phyloP scores from a whole-genome alignment of 2,113 vertebrate genomes.

The Tragelaphus buxtoni region DNA sequence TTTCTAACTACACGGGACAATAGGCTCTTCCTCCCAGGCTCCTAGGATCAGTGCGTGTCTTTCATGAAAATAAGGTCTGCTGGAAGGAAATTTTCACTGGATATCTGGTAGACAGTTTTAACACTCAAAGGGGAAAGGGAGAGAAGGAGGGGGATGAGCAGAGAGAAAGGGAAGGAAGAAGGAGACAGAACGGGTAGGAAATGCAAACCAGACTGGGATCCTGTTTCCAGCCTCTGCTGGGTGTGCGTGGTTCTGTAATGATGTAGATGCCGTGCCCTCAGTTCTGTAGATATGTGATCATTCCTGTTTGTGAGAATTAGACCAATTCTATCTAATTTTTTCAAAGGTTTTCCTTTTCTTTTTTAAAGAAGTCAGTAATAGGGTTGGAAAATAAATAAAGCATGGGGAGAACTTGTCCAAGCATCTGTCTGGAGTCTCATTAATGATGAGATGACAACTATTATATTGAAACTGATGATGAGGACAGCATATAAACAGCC shows the following conservation, averaged over 20 bases:
- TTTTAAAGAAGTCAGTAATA: not conserved
- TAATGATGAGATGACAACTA: not conserved
- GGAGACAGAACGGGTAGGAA: not conserved
- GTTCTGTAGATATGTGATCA: not conserved
- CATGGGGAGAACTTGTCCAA: not conserved
- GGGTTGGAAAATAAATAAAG: not conserved
- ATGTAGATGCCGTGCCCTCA: not conserved
- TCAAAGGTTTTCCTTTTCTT: not conserved
- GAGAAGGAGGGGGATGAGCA: not conserved
- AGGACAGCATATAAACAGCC: not conserved
- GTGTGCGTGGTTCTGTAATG: rapidly evolving
- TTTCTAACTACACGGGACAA: not conserved
- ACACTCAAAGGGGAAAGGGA: not conserved
- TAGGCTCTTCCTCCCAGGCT: not conserved
- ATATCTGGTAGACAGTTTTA: not conserved
- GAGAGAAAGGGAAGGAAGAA: not conserved
- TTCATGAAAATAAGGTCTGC: not conserved
- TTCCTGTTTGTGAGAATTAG: not conserved
- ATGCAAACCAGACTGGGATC: no score
- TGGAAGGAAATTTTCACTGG: not conserved
- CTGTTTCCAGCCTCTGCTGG: not conserved
- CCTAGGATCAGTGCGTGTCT: not conserved
- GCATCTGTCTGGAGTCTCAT: not conserved
- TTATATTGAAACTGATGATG: not conserved
- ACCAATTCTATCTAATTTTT: not conserved